Evolutionary conservation across 2,888 invertebrate genomes (phyloP), one percentile per base, ranked within the genome.

Genomic region (Ganaspis brasiliensis): DNA sequence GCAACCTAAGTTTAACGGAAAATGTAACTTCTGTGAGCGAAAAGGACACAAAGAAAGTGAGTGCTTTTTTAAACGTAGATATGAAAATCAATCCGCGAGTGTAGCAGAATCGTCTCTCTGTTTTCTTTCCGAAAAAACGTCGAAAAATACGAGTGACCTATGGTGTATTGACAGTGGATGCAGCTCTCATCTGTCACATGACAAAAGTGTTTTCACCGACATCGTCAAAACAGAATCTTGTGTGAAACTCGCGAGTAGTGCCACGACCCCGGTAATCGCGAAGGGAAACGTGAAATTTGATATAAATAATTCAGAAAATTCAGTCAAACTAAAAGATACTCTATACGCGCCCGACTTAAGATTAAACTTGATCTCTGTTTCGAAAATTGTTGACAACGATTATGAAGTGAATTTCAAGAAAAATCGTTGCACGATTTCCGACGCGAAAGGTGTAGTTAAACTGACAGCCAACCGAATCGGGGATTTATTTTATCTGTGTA

Each of bases 381-480:
- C 78, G 6, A 81, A 79, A 75, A 79, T 81, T 26, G 75, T 77
- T 0, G 79, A 79, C 49, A 61, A 40, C 37, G 76, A 61, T 2
- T n/a, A 72, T 16, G 74, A 59, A 21, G 76, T 80, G 0, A 77
- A 61, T 5, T 79, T 81, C 24, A 16, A 61, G 1, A 70, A 80
- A 56, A 26, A 55, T 16, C 40, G 57, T 55, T 76, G 74, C 14
- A 40, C 56, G 14, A 76, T 79, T 10, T 37, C 49, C 49, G 75
- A 79, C 61, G 35, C 31, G 31, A 59, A 55, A 31, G 79, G 77
- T 40, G 67, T 56, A 49, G 40, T 40, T 9, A 79, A 72, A 37
- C 16, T 79, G 26, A 72, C 57, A 24, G 74, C 74, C 10, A 14
- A 73, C 71, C 81, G 79, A 26, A 24, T 72, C 37, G 75, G 67